These are phyloP conservation scores for Calycopis cecrops DNA, from an alignment of 1,140 invertebrate genomes.

Conservation along the genomic window DNA sequence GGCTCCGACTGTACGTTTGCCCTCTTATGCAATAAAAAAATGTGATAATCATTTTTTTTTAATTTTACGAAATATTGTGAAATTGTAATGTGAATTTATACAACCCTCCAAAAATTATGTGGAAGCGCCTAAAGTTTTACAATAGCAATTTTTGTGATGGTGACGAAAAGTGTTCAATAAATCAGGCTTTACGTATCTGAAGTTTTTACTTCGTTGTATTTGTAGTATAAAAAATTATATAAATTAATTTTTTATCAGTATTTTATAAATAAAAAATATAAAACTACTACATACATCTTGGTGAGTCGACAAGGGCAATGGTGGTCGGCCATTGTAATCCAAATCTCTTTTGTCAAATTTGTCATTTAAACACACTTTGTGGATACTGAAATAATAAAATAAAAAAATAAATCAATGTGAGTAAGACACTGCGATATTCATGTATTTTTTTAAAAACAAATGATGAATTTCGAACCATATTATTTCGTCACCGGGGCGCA, in stretches of 20 bases:
- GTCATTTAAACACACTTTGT: conserved; percentile 59
- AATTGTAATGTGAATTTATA: too few relatives aligned
- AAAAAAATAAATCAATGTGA: conserved; percentile 26
- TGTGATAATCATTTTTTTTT: too few relatives aligned
- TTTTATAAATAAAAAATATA: conserved; percentile 11
- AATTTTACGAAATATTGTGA: too few relatives aligned
- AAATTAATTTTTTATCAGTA: conserved; percentile 7
- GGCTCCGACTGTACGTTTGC: too few relatives aligned
- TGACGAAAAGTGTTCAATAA: too few relatives aligned
- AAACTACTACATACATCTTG: neutral
- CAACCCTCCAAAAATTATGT: too few relatives aligned
- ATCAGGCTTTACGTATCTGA: too few relatives aligned
- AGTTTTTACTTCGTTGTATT: neutral
- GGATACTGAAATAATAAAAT: conserved; percentile 46
- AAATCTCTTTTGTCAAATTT: conserved; percentile 59
- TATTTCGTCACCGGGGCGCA: conserved; percentile 61
- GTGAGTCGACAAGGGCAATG: neutral
- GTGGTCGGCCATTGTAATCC: conserved; percentile 17
- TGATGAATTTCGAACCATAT: conserved; percentile 65
- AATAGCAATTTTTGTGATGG: too few relatives aligned
- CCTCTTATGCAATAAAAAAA: too few relatives aligned
- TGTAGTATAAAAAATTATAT: neutral
- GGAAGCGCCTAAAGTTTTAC: too few relatives aligned
- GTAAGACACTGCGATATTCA: neutral
- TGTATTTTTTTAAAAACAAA: conserved; percentile 36